Evolutionary conservation across 2,888 invertebrate genomes (phyloP), one percentile per base, ranked within the genome.

Genomic region (Arrhopalites spinosus): DNA sequence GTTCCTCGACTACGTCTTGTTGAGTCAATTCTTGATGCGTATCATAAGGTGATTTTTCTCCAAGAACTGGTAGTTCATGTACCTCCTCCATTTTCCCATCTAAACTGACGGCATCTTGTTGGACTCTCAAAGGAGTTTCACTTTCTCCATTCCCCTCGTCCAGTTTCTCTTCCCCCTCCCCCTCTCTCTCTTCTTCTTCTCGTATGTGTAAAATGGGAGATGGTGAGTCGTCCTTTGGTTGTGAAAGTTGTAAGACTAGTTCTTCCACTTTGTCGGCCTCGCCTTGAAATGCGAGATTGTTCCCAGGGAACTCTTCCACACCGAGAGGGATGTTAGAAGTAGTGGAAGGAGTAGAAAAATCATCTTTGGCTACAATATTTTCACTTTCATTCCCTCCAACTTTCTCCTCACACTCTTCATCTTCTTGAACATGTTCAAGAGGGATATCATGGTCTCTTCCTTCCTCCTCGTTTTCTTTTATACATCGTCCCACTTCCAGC

Each of bases 381-480:
- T 66, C 63, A 69, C 43, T 45, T 50, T 56, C n/a, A 30, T 45
- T 17, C 23, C 71, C 70, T n/a, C 68, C 75, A 29, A 50, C 59
- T 50, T 45, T 23, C 47, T 43, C 43, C 47, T 69, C 77, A 61
- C 27, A 13, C 63, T 63, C 59, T 13, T 25, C 23, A 11, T 59
- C 59, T 23, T 8, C 59, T 23, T 25, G 59, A 20, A 20, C 20
- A 25, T 20, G 20, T 20, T 13, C 20, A 25, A 20, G 59, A 8
- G 17, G 45, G 47, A 13, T 68, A 68, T 68, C 20, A 45, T 25
- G 2, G 23, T 47, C 67, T 47, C 13, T 25, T 66, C 17, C 30
- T 23, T 17, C 43, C 20, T 66, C 66, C 36, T 64, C 64, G n/a
- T 27, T 15, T 20, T 43, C 50, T 69, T 20, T 30, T 50, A 17